Base-by-base conservation (phyloP, 2,888 invertebrate genomes). In the Torymus tubicola region DNA sequence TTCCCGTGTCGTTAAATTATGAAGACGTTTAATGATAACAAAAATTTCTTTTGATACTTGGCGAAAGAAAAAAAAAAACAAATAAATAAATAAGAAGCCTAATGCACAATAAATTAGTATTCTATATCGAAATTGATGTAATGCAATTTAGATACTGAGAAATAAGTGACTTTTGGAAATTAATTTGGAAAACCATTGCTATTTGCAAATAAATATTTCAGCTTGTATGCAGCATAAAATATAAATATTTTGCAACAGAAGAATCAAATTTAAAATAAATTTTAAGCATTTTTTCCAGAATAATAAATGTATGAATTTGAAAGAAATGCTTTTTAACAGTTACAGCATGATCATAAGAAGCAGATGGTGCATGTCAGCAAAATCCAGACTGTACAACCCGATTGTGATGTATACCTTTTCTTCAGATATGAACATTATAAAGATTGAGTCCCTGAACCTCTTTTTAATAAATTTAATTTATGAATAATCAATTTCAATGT, bases 101-200 rank as follows among this genome's bases (percentile, higher is more conserved):
- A 31, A 12, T 65, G 42, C 21, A 69, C 31, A 67, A 84, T 76
- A 83, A 87, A 88, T 87, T 87, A 87, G 87, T 86, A 87, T 89
- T 89, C 89, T 88, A 88, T 85, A 89, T 88, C 86, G 89, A 89
- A 89, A 89, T 89, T 89, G 88, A 87, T 87, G 83, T 84, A 73
- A 55, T 18, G 16, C 10, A 16, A 42, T 42, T 42, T 8, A 8
- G 42, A 42, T 42, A 8, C 10, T 42, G 8, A 42, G 42, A 42
- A 42, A 42, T 42, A 42, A 42, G 8, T 42, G 42, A 42, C 42
- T 42, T 42, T 8, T 42, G 8, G 8, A 42, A 42, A 42, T 42
- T 8, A 42, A 42, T 42, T 42, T 42, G 42, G 8, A 42, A 42
- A 42, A 42, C 8, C 1, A 8, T 42, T 42, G 42, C 42, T 42